Evolutionary conservation across 64 coral and sea anemone species (phyloP).

Genomic region (Hydrozoanthus tunicans): DNA sequence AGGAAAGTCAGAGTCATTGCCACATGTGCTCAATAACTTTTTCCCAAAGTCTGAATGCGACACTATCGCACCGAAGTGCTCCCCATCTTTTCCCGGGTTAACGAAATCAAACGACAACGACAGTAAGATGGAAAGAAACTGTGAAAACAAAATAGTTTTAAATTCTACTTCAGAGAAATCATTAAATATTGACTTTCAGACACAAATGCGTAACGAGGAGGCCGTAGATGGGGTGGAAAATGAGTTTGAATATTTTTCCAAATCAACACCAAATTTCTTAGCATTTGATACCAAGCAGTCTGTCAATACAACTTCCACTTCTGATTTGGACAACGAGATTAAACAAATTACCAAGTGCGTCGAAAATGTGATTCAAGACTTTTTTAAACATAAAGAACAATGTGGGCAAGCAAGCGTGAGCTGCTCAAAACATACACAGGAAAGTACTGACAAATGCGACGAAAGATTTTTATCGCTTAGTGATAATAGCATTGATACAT

Average conservation of each 20-base stretch:
- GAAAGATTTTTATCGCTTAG: not conserved
- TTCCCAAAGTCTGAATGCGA: not conserved
- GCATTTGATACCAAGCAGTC: slow-evolving; percentile 19
- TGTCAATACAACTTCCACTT: not conserved
- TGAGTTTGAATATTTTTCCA: not conserved
- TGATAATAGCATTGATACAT: not conserved
- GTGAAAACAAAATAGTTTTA: slow-evolving; percentile 23
- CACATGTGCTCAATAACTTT: not conserved
- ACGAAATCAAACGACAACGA: not conserved
- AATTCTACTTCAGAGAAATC: not conserved
- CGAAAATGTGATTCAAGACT: slow-evolving; percentile 37
- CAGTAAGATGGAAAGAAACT: not conserved
- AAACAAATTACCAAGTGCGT: slow-evolving; percentile 47
- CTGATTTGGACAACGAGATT: slow-evolving; percentile 35
- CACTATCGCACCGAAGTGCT: not conserved
- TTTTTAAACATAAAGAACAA: slow-evolving; percentile 57
- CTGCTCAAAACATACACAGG: not conserved
- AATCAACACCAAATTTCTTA: slow-evolving; percentile 15
- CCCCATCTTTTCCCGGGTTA: slow-evolving; percentile 20
- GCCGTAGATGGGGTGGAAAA: not conserved
- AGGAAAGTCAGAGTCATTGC: not conserved
- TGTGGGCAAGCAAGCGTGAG: slow-evolving; percentile 17
- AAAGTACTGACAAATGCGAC: not conserved
- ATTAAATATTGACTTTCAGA: slow-evolving; percentile 25
- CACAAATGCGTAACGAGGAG: not conserved